Base-by-base conservation (phyloP, 2,797 vertebrate genomes). In the Gymnocypris eckloni region DNA sequence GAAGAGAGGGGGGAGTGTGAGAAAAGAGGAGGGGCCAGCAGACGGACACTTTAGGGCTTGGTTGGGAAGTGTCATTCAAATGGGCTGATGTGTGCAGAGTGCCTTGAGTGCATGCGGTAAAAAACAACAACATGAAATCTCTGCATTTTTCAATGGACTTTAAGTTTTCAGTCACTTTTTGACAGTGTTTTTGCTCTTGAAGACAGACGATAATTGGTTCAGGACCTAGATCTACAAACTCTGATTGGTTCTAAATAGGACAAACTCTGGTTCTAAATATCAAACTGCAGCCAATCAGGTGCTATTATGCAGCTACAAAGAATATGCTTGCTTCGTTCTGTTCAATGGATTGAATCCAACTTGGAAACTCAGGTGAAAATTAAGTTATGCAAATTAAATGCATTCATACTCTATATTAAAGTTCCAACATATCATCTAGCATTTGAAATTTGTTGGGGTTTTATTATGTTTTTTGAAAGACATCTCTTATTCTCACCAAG, bases 51-150 rank as follows among this genome's bases (percentile, higher is more conserved):
- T 73, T 59, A 59, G 59, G 50, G 54, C 45, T 94, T 90, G 89
- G 88, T 93, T 91, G 90, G 91, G 91, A 91, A 90, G 92, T 88
- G 92, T 91, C 92, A 84, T 72, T 89, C 82, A 67, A 50, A 66
- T 20, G n/a, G 22, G 41, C 41, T 59, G 52, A 56, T 78, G 75
- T 78, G 56, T 16, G n/a, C 20, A 75, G 15, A 45, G 25, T 50
- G 45, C 15, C 75, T 25, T 43, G 4, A 61, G 39, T 43, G 39
- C 39, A 43, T 43, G n/a, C 2, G 15, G 33, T 4, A 25, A 25
- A 25, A 59, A 61, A 41, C 28, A n/a, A 20, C 5, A 18, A 64
- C 25, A n/a, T 20, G 1, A 22, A 72, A 72, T 82, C 3, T 15
- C 37, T 15, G 13, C 33, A 25, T 81, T 81, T 52, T 48, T 66